A percentile compares a stretch with the other conserved stretches of the same genome.
These are phyloP conservation scores for Saimiri boliviensis DNA, from an alignment of 2,113 vertebrate genomes.

Conservation along the genomic window DNA sequence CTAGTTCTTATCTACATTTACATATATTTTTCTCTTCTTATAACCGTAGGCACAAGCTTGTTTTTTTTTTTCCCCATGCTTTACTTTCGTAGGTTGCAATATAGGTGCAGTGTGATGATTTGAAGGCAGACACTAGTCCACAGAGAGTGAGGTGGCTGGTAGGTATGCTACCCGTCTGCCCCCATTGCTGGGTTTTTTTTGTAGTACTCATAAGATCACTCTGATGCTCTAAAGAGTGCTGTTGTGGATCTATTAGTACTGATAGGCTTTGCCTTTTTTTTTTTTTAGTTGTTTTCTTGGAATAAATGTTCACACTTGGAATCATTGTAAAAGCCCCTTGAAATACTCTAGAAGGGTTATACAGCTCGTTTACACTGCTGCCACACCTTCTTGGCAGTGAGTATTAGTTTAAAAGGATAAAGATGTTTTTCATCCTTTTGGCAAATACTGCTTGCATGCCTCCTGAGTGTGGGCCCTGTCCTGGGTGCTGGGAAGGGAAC, in stretches of 20 bases:
- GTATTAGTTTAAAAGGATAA: background rate
- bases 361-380: accelerated
- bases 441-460: accelerated
- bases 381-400: background rate
- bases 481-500: accelerated
- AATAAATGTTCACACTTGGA: background rate
- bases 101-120: accelerated
- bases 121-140: accelerated
- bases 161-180: background rate
- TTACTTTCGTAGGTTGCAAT: background rate
- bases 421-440: background rate
- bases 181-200: accelerated
- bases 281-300: background rate
- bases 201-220: background rate
- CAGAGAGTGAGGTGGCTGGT: background rate
- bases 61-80: accelerated
- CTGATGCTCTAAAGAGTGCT: background rate
- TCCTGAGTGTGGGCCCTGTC: accelerated
- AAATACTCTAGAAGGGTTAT: too few relatives aligned
- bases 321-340: background rate
- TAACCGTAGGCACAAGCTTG: background rate
- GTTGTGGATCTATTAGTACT: background rate
- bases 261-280: background rate
- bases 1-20: background rate
- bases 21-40: background rate